A percentile compares a stretch with the other conserved stretches of the same genome.
phyloP scores from a whole-genome alignment of 2,888 invertebrate genomes.

The Eledone cirrhosa region DNA sequence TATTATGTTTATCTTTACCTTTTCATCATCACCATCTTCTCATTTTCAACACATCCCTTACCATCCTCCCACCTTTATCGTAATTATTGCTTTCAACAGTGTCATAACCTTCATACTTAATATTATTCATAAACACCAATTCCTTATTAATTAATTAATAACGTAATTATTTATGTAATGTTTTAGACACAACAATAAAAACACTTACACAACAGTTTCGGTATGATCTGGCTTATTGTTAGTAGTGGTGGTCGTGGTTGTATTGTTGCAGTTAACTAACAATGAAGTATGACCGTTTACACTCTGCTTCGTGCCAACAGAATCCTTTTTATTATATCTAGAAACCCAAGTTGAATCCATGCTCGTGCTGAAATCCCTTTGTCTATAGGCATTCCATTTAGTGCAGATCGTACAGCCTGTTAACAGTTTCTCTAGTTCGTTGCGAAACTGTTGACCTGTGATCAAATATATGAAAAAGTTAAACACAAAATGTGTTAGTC shows the following conservation, averaged over 20 bases:
- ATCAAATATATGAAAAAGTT: conserved; percentile 65
- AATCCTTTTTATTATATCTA: not conserved
- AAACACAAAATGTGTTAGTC: conserved; percentile 64
- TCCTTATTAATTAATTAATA: not conserved
- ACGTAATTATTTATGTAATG: not conserved
- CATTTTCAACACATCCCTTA: too few species aligned
- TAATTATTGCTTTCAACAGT: not conserved
- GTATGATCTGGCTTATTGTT: not conserved
- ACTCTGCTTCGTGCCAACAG: not conserved
- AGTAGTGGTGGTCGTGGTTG: not conserved
- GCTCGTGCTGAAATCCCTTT: not conserved
- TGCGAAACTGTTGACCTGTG: conserved; percentile 64
- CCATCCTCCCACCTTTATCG: too few species aligned
- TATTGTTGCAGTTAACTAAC: not conserved
- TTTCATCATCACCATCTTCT: too few species aligned
- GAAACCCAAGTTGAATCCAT: not conserved
- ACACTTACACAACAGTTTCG: conserved; percentile 26
- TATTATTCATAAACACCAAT: not conserved
- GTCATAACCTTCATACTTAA: not conserved
- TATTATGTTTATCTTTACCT: too few species aligned
- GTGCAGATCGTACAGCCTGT: conserved; percentile 29
- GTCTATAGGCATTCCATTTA: not conserved
- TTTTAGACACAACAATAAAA: not conserved
- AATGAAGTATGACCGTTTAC: conserved; percentile 19
- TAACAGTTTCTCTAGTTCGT: conserved; percentile 55